phyloP scores from a whole-genome alignment of 2,888 invertebrate genomes.

The Dryobota labecula region DNA sequence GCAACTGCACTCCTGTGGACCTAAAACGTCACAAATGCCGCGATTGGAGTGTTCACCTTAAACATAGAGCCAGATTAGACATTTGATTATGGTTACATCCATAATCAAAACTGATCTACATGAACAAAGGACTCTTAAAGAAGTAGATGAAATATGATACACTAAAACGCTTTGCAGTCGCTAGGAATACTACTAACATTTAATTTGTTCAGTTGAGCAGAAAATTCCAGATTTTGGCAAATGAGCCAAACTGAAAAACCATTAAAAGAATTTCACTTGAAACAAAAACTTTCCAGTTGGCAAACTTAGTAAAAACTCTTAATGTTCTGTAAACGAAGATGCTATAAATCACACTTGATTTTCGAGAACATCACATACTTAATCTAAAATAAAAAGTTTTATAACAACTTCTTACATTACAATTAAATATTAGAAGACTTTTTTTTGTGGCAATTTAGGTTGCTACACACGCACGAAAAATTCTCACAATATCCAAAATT shows the following conservation, averaged over 20 bases:
- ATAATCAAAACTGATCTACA: no score
- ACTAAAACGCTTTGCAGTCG: no score
- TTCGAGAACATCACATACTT: constrained; percentile 6
- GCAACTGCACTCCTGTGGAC: no score
- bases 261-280: constrained; percentile 16
- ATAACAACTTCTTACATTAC: constrained; percentile 5
- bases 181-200: no score
- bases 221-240: not conserved
- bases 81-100: no score
- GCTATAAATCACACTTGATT: constrained; percentile 38
- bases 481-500: not conserved
- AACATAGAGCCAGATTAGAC: no score
- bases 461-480: not conserved
- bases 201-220: not conserved
- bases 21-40: no score
- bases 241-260: constrained; percentile 4
- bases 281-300: constrained; percentile 36
- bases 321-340: constrained; percentile 31
- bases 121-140: no score
- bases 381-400: constrained; percentile 20
- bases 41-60: no score
- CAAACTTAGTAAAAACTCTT: constrained; percentile 28
- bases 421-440: constrained; percentile 3
- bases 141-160: no score
- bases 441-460: not conserved